phyloP scores from a whole-genome alignment of 2,797 vertebrate genomes.

The Peromyscus attwateri region DNA sequence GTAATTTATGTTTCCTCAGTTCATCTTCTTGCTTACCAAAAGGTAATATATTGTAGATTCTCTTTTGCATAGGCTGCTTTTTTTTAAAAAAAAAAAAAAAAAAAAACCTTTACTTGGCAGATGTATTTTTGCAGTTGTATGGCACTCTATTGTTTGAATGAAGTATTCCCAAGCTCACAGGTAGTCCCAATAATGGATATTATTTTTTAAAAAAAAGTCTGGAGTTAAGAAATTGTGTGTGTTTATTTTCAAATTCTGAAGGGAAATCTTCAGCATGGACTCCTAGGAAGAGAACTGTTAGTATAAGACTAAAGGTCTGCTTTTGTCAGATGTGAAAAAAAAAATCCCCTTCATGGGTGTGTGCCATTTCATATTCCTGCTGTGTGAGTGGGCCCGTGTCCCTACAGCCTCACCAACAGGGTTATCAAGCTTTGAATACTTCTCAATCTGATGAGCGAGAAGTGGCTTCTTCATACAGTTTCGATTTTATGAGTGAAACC shows the following conservation, averaged over 20 bases:
- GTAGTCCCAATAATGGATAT: constrained; percentile 16
- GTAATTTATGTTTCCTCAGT: not conserved
- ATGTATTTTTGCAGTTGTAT: too few relatives aligned
- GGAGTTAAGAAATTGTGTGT: not conserved
- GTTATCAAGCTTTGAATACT: not conserved
- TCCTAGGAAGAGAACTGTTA: not conserved
- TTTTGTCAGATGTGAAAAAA: constrained; percentile 15
- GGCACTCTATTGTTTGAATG: not conserved
- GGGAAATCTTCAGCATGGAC: not conserved
- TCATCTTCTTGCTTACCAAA: not conserved
- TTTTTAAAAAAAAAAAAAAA: too few relatives aligned
- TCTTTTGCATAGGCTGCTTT: not conserved
- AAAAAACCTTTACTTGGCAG: too few relatives aligned
- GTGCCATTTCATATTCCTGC: not conserved
- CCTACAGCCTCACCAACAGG: not conserved
- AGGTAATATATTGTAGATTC: not conserved
- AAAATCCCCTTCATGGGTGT: not conserved
- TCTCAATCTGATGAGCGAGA: not conserved
- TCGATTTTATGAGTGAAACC: constrained; percentile 32
- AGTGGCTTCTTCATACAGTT: not conserved
- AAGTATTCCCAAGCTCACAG: not conserved
- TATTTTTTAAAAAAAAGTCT: constrained; percentile 1
- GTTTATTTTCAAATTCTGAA: constrained; percentile 15
- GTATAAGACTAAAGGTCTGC: not conserved
- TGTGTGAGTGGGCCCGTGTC: not conserved